Percentiles rank a stretch among this genome's conserved stretches.
Conservation (phyloP, 2,888 invertebrate species). For the Furcula furcula region DNA sequence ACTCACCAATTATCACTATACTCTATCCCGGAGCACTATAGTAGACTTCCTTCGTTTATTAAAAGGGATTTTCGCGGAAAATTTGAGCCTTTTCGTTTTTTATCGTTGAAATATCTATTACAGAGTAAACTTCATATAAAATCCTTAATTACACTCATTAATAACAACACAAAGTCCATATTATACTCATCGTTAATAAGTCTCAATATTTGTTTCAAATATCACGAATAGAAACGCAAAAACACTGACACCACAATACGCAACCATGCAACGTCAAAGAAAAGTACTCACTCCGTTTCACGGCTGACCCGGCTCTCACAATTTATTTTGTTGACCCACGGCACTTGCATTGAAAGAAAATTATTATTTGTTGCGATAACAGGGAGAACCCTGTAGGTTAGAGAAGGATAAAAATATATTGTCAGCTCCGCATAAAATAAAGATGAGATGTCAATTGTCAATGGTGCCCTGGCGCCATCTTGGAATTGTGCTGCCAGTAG, state of each 20-base stretch:
- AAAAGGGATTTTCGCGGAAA: slow-evolving; percentile 33
- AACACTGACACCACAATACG: slow-evolving; percentile 48
- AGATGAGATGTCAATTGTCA: slow-evolving; percentile 2
- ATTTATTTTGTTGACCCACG: slow-evolving; percentile 48
- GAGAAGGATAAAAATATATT: slow-evolving; percentile 19
- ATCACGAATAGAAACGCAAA: slow-evolving; percentile 45
- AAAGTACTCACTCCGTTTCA: slow-evolving; percentile 56
- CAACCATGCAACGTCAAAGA: slow-evolving; percentile 56
- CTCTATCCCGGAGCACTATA: slow-evolving; percentile 6
- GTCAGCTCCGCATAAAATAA: neutral
- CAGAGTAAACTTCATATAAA: slow-evolving; percentile 12
- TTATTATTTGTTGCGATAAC: slow-evolving; percentile 30
- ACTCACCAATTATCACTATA: slow-evolving; percentile 23
- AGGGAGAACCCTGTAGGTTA: slow-evolving; percentile 22
- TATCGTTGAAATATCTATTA: slow-evolving; percentile 6
- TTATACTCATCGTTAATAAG: slow-evolving; percentile 2
- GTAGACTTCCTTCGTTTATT: slow-evolving; percentile 17
- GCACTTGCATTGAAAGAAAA: slow-evolving; percentile 32
- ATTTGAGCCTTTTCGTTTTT: slow-evolving; percentile 14
- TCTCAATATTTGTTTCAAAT: slow-evolving; percentile 14
- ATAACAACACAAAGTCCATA: slow-evolving; percentile 13
- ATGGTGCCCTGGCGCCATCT: slow-evolving; percentile 29
- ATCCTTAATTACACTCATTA: slow-evolving; percentile 14
- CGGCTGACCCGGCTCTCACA: slow-evolving; percentile 53
- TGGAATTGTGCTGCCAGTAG: slow-evolving; percentile 26